Percentiles rank a stretch among this genome's conserved stretches.
Conservation (phyloP, 23 tunicate genomes). For the Trididemnum clinides region DNA sequence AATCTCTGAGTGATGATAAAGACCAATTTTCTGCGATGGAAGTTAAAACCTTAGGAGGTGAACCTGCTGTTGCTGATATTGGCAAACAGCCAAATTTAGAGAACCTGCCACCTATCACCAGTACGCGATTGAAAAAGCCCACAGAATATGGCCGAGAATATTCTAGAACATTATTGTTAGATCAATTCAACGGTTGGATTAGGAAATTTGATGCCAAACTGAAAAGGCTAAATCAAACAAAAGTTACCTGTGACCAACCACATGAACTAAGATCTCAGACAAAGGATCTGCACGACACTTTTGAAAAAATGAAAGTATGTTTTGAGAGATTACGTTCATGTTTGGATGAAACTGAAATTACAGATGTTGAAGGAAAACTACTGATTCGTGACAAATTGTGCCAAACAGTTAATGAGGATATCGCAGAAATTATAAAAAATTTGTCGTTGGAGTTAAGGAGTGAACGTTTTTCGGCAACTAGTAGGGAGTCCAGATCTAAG, state of each 20-base stretch:
- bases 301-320: not conserved
- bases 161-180: not conserved
- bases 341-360: not conserved
- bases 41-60: no score
- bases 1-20: no score
- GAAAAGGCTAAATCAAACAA: not conserved
- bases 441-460: not conserved
- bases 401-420: not conserved
- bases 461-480: not conserved
- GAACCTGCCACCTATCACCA: no score
- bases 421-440: not conserved
- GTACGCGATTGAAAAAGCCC: no score
- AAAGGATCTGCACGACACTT: not conserved
- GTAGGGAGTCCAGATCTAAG: not conserved
- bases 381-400: not conserved
- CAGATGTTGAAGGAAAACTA: not conserved
- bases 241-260: not conserved
- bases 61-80: no score
- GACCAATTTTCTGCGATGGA: no score
- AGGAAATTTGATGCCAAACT: not conserved
- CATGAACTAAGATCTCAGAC: not conserved
- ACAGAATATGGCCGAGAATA: not conserved
- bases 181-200: conserved; percentile 12
- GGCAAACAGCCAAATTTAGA: no score
- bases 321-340: not conserved